Evolutionary conservation across 2,797 vertebrate genomes (phyloP).

Genomic region (Gallirallus australis): DNA sequence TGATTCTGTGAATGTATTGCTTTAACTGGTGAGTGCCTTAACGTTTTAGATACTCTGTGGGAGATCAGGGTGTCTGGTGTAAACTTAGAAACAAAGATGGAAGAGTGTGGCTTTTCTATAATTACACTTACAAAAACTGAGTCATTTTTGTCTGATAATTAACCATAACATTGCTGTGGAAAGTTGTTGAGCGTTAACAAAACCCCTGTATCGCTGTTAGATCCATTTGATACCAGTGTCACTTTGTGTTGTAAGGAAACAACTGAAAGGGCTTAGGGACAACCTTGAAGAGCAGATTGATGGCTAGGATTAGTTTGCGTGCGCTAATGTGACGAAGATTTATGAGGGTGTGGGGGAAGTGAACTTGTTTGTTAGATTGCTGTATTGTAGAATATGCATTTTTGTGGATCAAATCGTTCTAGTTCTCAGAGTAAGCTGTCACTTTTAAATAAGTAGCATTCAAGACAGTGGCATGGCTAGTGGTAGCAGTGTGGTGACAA

Average conservation of each 20-base stretch:
- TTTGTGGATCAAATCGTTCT: neutral
- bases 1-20: neutral
- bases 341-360: no score
- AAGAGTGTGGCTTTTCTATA: neutral
- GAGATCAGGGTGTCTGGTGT: neutral
- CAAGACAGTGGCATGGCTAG: neutral
- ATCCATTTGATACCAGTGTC: neutral
- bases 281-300: neutral
- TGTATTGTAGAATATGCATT: neutral
- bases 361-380: neutral
- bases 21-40: fast-evolving
- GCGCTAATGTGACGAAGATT: neutral
- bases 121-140: fast-evolving
- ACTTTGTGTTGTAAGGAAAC: neutral
- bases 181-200: neutral
- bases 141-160: neutral
- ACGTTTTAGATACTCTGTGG: fast-evolving
- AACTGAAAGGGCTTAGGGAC: neutral
- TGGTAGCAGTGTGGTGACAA: neutral
- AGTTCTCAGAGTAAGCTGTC: neutral
- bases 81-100: neutral
- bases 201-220: fast-evolving
- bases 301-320: fast-evolving
- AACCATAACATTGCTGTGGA: neutral
- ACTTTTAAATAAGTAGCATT: neutral